phyloP scores from a whole-genome alignment of 2,797 vertebrate species.

The Lutjanus campechanus region DNA sequence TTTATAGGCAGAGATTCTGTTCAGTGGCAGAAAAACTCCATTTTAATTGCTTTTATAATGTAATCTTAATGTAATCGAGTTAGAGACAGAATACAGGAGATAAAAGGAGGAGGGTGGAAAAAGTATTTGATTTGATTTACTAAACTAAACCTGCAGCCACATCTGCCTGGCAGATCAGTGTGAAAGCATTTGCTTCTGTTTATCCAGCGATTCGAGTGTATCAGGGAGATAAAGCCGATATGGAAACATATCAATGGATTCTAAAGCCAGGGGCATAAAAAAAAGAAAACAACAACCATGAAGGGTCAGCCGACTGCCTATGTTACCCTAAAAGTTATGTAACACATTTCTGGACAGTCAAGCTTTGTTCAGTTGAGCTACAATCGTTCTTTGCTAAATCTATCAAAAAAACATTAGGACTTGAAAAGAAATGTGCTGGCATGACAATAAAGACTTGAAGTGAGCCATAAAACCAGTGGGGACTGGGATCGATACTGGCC shows the following conservation, averaged over 20 bases:
- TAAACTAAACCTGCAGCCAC: conserved; percentile 57
- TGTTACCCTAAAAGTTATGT: conserved; percentile 41
- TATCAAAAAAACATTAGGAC: conserved; percentile 37
- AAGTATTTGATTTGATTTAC: conserved; percentile 59
- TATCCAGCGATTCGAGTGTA: conserved; percentile 57
- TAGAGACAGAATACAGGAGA: conserved; percentile 30
- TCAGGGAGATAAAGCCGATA: conserved; percentile 50
- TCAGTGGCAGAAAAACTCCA: background rate
- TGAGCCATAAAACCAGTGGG: conserved; percentile 61
- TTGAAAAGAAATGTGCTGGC: conserved; percentile 70
- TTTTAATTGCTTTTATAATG: conserved; percentile 12
- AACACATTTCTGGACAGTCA: conserved; percentile 38
- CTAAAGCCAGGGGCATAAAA: conserved; percentile 46
- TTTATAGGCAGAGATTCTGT: background rate
- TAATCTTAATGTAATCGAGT: conserved; percentile 21
- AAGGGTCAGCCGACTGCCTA: conserved; percentile 43
- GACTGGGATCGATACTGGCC: conserved; percentile 56
- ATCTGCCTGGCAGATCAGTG: conserved; percentile 71
- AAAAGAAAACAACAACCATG: conserved; percentile 38
- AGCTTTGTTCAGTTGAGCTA: conserved; percentile 48
- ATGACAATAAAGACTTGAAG: conserved; percentile 62
- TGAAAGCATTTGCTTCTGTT: conserved; percentile 72
- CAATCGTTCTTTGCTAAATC: conserved; percentile 52
- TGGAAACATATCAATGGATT: conserved; percentile 52
- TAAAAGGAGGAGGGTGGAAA: conserved; percentile 39